Conservation (phyloP, 2,888 invertebrate species). For the Charanyca ferruginea region DNA sequence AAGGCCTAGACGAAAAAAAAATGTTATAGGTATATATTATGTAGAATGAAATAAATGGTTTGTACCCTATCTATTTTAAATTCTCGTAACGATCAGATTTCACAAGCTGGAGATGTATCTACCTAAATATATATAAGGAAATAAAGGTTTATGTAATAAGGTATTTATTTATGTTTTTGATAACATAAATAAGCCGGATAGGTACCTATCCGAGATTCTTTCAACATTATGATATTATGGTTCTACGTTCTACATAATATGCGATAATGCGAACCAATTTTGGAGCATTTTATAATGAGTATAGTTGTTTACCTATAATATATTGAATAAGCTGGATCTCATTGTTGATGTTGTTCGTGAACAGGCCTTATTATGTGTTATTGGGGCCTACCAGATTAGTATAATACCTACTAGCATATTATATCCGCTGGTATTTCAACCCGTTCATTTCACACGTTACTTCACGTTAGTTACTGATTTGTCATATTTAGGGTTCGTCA, state of each 20-base stretch:
- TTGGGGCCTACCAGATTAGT: constrained; percentile 41
- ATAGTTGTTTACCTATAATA: constrained; percentile 15
- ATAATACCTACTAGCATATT: constrained; percentile 6
- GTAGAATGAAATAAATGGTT: constrained; percentile 7
- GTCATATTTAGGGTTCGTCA: neutral
- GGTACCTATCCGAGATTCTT: neutral
- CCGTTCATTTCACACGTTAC: constrained; percentile 18
- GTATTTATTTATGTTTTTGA: neutral
- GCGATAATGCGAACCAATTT: constrained; percentile 30
- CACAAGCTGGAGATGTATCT: neutral
- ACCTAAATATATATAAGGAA: neutral
- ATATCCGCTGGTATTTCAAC: constrained; percentile 13
- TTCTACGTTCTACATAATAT: constrained; percentile 32
- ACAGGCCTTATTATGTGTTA: constrained; percentile 47
- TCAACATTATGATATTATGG: constrained; percentile 20
- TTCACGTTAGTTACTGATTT: neutral
- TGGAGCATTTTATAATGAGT: constrained; percentile 50
- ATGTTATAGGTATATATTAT: neutral
- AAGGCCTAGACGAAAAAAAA: constrained; percentile 43
- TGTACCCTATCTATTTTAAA: neutral
- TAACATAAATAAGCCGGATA: constrained; percentile 10
- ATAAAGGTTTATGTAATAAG: neutral
- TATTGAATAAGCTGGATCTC: constrained; percentile 43
- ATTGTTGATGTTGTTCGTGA: constrained; percentile 52
- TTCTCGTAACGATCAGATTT: constrained; percentile 21